Evolutionary conservation across 2,888 invertebrate species (phyloP).

Genomic region (Thera obeliscata): DNA sequence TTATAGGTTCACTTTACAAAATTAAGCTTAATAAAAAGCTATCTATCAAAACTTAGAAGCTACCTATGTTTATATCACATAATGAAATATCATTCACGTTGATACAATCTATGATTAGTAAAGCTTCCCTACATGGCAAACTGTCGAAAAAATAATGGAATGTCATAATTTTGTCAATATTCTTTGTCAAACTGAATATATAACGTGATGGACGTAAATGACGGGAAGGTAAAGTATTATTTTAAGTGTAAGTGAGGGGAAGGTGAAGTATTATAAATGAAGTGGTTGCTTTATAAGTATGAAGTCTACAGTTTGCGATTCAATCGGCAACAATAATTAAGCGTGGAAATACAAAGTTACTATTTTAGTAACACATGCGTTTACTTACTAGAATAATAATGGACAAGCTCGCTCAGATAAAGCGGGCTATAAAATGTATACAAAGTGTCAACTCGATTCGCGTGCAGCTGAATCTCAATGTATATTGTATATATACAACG

Average conservation of each 20-base stretch:
- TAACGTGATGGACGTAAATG: conserved; percentile 19
- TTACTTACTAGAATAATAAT: conserved; percentile 50
- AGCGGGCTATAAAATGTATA: conserved; percentile 50
- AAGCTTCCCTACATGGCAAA: conserved; percentile 66
- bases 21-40: conserved; percentile 54
- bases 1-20: conserved; percentile 61
- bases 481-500: conserved; percentile 68
- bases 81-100: conserved; percentile 76
- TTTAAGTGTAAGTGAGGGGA: conserved; percentile 11
- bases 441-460: conserved; percentile 61
- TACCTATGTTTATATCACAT: conserved; percentile 79
- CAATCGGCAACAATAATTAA: conserved; percentile 49
- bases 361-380: conserved; percentile 56
- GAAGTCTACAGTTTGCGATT: conserved; percentile 60
- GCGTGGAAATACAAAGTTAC: conserved; percentile 43
- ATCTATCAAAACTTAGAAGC: conserved; percentile 61
- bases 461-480: conserved; percentile 69
- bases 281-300: conserved; percentile 7
- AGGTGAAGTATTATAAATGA: conserved; percentile 1
- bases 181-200: conserved; percentile 44
- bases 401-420: conserved; percentile 50
- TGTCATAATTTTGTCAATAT: conserved; percentile 50
- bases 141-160: conserved; percentile 58
- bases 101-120: conserved; percentile 69
- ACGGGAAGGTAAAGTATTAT: conserved; percentile 2